Conservation (phyloP, 2,797 vertebrate species). For the Hippopotamyrus pictus region DNA sequence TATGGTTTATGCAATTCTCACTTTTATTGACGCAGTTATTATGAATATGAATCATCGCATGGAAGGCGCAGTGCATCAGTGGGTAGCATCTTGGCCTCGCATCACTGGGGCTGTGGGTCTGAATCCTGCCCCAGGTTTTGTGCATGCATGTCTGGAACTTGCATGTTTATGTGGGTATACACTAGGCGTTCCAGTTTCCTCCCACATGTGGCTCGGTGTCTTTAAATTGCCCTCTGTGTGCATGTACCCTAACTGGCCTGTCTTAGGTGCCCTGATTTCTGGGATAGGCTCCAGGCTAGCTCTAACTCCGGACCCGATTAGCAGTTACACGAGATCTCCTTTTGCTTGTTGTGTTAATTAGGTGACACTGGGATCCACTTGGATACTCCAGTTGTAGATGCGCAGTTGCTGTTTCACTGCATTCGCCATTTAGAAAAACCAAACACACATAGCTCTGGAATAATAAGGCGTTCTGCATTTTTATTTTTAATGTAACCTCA, state of each 20-base stretch:
- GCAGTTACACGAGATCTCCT: not conserved
- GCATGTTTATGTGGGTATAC: not conserved
- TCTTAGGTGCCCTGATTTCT: not conserved
- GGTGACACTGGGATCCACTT: not conserved
- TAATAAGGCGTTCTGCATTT: not conserved
- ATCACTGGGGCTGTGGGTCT: not conserved
- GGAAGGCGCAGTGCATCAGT: not conserved
- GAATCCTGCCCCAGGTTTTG: not conserved
- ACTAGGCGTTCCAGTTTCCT: not conserved
- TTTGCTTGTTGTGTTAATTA: not conserved
- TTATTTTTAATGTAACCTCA: not conserved
- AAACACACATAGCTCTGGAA: not conserved
- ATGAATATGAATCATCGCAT: not conserved
- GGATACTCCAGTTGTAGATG: not conserved
- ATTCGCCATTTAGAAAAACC: not conserved
- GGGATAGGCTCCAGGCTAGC: not conserved
- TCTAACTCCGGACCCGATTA: not conserved
- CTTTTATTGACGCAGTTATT: not conserved
- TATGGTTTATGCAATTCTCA: not conserved
- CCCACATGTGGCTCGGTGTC: not conserved
- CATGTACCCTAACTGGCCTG: not conserved
- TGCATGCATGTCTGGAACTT: not conserved
- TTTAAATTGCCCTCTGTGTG: not conserved
- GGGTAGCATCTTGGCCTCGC: not conserved
- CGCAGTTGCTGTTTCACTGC: not conserved